phyloP scores from a whole-genome alignment of 2,888 invertebrate genomes.

The Aricia artaxerxes region DNA sequence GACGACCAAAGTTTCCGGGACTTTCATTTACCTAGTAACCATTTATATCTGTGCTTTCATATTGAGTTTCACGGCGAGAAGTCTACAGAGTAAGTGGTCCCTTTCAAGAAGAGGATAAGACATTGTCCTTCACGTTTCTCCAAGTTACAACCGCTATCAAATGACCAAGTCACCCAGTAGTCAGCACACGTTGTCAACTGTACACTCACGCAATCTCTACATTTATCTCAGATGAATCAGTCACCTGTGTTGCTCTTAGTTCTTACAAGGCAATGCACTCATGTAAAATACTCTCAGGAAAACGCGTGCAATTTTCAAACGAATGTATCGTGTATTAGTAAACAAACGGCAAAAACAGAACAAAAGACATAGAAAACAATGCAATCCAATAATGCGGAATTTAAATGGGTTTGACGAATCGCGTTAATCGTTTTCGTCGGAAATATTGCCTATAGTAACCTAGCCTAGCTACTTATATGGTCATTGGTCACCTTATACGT shows the following conservation, averaged over 20 bases:
- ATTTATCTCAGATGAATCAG: constrained; percentile 1
- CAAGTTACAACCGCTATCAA: background rate
- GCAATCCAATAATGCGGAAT: background rate
- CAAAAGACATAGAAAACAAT: background rate
- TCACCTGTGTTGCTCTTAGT: background rate
- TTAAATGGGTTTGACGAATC: background rate
- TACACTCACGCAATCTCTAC: background rate
- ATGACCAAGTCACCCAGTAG: background rate
- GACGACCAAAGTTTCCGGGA: too few relatives aligned
- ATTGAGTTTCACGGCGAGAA: too few relatives aligned
- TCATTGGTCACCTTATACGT: background rate
- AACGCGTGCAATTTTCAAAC: background rate
- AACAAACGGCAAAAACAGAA: background rate
- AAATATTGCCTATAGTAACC: background rate
- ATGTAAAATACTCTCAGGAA: background rate
- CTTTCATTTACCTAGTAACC: too few relatives aligned
- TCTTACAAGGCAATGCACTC: background rate
- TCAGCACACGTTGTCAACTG: background rate
- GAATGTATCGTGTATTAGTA: background rate
- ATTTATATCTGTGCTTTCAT: too few relatives aligned
- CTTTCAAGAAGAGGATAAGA: too few relatives aligned
- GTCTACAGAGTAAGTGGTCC: too few relatives aligned
- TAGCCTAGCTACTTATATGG: too few relatives aligned
- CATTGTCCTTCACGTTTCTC: too few relatives aligned
- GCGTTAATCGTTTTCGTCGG: background rate